Conservation (phyloP, 2,113 vertebrate genomes). For the Scytalopus superciliaris region DNA sequence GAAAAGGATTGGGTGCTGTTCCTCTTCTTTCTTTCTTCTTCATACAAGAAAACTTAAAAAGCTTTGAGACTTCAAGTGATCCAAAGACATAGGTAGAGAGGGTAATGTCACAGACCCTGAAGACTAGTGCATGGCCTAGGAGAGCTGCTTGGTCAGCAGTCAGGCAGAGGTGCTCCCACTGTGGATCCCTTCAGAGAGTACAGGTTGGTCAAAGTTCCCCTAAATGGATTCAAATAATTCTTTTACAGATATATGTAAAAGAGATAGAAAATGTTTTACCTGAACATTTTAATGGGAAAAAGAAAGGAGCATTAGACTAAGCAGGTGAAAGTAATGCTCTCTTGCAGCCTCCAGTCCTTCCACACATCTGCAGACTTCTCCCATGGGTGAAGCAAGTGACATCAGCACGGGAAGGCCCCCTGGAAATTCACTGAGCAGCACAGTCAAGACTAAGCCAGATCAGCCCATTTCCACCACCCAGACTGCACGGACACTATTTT, state of each 20-base stretch:
- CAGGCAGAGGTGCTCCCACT: neutral
- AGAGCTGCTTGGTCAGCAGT: neutral
- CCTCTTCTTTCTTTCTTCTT: neutral
- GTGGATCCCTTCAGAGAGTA: neutral
- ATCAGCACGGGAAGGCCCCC: neutral
- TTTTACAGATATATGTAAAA: neutral
- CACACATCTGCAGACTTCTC: neutral
- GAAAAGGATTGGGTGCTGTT: neutral
- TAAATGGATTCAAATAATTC: neutral
- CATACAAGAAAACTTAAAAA: neutral
- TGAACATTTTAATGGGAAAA: neutral
- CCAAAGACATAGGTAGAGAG: neutral
- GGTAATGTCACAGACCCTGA: neutral
- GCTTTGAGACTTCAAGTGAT: neutral
- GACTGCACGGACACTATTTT: neutral
- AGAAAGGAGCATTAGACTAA: neutral
- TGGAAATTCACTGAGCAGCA: neutral
- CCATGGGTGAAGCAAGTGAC: fast-evolving
- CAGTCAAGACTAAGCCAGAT: neutral
- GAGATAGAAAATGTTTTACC: neutral
- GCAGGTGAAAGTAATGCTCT: neutral
- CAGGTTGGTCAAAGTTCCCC: neutral
- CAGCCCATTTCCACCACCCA: fast-evolving
- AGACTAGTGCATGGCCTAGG: neutral
- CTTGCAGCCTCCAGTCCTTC: neutral